Evolutionary conservation across 2,797 vertebrate species (phyloP).

Genomic region (Lepus oiostolus): DNA sequence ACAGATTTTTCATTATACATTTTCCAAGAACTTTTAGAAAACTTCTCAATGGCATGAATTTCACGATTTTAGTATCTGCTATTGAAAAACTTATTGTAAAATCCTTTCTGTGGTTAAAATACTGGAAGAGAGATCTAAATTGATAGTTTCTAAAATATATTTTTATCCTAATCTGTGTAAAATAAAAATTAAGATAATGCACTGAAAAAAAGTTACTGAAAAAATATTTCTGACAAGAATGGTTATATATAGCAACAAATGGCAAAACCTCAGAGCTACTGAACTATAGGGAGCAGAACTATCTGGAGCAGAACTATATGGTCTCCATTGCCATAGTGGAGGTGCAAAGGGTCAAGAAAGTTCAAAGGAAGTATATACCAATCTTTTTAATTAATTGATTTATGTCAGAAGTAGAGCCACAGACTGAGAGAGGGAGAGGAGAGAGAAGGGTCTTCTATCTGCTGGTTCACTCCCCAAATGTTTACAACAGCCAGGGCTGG

Average conservation of each 20-base stretch:
- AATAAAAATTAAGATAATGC: constrained; percentile 31
- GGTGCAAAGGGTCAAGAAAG: too few species aligned
- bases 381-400: too few species aligned
- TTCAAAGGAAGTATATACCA: too few species aligned
- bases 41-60: too few species aligned
- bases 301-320: not conserved
- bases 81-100: not conserved
- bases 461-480: too few species aligned
- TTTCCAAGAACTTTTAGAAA: too few species aligned
- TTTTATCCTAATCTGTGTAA: not conserved
- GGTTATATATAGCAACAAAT: not conserved
- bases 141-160: not conserved
- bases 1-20: too few species aligned
- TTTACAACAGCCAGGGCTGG: too few species aligned
- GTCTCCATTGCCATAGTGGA: not conserved
- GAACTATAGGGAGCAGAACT: not conserved
- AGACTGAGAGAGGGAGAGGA: too few species aligned
- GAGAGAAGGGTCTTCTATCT: too few species aligned
- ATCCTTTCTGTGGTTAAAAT: not conserved
- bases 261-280: not conserved
- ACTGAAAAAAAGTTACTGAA: not conserved
- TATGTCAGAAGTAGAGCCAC: too few species aligned
- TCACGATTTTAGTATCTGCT: not conserved
- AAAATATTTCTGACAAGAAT: not conserved
- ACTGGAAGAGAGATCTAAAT: not conserved